phyloP scores from a whole-genome alignment of 2,888 invertebrate species.

The Plusia festucae region DNA sequence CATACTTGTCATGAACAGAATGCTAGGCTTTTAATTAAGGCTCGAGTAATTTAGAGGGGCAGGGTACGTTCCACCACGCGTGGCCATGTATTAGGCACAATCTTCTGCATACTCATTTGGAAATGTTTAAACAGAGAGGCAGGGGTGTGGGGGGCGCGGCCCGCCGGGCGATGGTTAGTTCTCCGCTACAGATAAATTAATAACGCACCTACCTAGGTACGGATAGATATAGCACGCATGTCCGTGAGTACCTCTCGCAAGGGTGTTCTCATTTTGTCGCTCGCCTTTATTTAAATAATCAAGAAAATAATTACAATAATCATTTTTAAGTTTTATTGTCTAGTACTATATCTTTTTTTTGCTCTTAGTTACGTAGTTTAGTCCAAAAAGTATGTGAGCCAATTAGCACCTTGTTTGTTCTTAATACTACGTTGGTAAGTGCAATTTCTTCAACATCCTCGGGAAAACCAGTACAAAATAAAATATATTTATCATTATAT shows the following conservation, averaged over 20 bases:
- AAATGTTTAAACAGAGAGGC: constrained; percentile 85
- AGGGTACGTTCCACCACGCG: constrained; percentile 70
- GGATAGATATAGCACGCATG: constrained; percentile 82
- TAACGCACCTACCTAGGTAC: constrained; percentile 80
- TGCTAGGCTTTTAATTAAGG: constrained; percentile 88
- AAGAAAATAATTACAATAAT: neutral
- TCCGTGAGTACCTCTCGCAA: constrained; percentile 71
- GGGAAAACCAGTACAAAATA: too few relatives aligned
- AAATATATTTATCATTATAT: too few relatives aligned
- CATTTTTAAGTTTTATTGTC: too few relatives aligned
- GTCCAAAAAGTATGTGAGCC: too few relatives aligned
- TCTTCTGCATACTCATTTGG: constrained; percentile 88
- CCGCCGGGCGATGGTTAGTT: constrained; percentile 83
- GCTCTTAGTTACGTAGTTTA: too few relatives aligned
- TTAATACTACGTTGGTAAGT: too few relatives aligned
- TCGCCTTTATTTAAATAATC: neutral
- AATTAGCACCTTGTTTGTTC: too few relatives aligned
- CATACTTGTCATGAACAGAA: constrained; percentile 89
- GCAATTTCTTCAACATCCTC: too few relatives aligned
- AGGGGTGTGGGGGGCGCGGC: constrained; percentile 63
- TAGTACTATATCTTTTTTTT: too few relatives aligned
- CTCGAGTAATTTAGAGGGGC: constrained; percentile 86
- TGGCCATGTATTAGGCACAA: constrained; percentile 83
- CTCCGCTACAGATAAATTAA: constrained; percentile 88
- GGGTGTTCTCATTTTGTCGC: constrained; percentile 66